A percentile compares a stretch with the other conserved stretches of the same genome.
Evolutionary conservation across 2,113 vertebrate genomes (phyloP).

Genomic region (Colinus virginianus): DNA sequence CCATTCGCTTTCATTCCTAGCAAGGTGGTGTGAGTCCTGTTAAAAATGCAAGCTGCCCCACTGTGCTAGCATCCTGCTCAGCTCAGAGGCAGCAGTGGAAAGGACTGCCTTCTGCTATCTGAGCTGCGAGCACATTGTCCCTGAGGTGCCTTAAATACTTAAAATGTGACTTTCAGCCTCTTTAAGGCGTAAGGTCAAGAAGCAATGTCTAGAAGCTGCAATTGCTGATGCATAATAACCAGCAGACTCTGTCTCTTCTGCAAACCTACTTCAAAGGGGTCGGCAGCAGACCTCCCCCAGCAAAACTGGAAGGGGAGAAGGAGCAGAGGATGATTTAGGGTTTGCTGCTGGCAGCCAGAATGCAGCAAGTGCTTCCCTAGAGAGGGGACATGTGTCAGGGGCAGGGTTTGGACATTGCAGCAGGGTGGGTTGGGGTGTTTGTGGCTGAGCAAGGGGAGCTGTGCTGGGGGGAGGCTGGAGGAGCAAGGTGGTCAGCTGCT

Average conservation of each 20-base stretch:
- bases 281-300: neutral
- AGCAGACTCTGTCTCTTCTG: neutral
- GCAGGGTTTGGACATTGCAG: neutral
- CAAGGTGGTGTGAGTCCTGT: fast-evolving
- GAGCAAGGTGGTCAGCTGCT: neutral
- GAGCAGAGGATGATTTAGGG: neutral
- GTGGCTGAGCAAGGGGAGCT: neutral
- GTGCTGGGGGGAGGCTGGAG: neutral
- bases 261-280: neutral
- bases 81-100: neutral
- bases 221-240: fast-evolving
- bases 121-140: neutral
- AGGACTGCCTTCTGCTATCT: neutral
- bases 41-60: fast-evolving
- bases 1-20: neutral
- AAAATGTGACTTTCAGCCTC: neutral
- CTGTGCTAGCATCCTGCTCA: neutral
- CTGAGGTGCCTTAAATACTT: neutral
- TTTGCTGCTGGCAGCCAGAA: neutral
- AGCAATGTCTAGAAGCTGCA: fast-evolving
- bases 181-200: neutral
- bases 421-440: neutral
- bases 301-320: neutral
- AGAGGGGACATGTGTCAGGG: neutral
- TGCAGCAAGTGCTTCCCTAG: neutral